Evolutionary conservation across 1,140 invertebrate species (phyloP).

Genomic region (Olivierus martensii): DNA sequence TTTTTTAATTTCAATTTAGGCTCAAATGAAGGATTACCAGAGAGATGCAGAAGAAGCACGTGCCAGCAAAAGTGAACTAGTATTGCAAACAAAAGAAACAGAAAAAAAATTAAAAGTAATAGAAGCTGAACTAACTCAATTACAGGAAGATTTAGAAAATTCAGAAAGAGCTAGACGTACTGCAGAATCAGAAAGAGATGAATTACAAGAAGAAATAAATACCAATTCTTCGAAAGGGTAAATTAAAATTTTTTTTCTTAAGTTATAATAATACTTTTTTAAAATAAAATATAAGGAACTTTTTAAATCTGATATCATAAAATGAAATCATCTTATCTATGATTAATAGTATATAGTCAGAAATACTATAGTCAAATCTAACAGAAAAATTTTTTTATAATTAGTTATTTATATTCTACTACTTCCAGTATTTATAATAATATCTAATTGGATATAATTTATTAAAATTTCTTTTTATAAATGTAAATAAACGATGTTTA

Average conservation of each 20-base stretch:
- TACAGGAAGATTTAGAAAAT: constrained; percentile 75
- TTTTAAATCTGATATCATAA: no score
- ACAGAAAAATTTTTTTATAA: no score
- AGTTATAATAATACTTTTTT: neutral
- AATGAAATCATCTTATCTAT: no score
- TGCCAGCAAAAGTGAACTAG: constrained; percentile 66
- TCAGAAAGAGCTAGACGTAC: constrained; percentile 68
- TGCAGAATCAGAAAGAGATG: constrained; percentile 82
- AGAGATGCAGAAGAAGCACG: constrained; percentile 86
- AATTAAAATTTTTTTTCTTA: neutral
- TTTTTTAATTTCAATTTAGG: constrained; percentile 15
- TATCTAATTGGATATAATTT: no score
- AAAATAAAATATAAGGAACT: no score
- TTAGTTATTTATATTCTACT: no score
- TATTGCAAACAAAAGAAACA: constrained; percentile 65
- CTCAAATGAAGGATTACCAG: constrained; percentile 79
- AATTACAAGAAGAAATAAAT: constrained; percentile 69
- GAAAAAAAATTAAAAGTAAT: constrained; percentile 79
- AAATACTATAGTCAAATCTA: no score
- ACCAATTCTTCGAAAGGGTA: constrained; percentile 45
- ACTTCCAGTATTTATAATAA: no score
- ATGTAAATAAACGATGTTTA: no score
- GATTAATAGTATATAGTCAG: no score
- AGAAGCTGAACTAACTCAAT: constrained; percentile 81
- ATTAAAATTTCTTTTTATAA: no score